phyloP scores from a whole-genome alignment of 2,113 vertebrate genomes.

The Bufo gargarizans region DNA sequence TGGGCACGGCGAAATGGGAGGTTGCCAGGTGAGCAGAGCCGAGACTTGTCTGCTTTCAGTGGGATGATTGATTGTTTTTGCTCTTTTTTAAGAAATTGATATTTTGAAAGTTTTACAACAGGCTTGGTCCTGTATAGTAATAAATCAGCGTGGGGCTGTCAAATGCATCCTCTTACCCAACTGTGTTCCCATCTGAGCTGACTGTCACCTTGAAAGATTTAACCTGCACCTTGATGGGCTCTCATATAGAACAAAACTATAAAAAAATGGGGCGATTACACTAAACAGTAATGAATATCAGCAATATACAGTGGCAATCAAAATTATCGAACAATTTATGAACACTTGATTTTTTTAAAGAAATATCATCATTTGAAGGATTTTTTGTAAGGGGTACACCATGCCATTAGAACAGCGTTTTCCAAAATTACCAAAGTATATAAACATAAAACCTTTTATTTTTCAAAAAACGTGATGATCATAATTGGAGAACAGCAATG shows the following conservation, averaged over 20 bases:
- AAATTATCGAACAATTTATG: too few species aligned
- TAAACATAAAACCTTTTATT: too few species aligned
- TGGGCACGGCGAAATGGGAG: neutral
- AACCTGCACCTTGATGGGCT: neutral
- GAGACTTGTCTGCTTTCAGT: neutral
- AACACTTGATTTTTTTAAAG: too few species aligned
- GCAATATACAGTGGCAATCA: too few species aligned
- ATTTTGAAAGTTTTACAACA: neutral
- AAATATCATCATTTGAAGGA: too few species aligned
- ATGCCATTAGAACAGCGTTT: too few species aligned
- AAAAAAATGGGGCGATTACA: neutral
- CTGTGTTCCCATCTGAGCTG: neutral
- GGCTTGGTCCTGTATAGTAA: neutral
- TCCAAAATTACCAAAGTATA: too few species aligned
- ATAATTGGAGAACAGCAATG: too few species aligned
- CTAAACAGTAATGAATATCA: too few species aligned
- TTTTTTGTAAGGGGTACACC: too few species aligned
- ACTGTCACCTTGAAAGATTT: neutral
- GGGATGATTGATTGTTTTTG: neutral
- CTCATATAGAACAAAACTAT: too few species aligned
- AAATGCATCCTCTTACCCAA: neutral
- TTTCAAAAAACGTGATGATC: too few species aligned
- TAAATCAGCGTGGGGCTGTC: neutral
- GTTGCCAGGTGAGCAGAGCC: neutral
- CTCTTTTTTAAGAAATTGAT: neutral